Conservation (phyloP, 2,113 vertebrate species). For the Oriolus oriolus region DNA sequence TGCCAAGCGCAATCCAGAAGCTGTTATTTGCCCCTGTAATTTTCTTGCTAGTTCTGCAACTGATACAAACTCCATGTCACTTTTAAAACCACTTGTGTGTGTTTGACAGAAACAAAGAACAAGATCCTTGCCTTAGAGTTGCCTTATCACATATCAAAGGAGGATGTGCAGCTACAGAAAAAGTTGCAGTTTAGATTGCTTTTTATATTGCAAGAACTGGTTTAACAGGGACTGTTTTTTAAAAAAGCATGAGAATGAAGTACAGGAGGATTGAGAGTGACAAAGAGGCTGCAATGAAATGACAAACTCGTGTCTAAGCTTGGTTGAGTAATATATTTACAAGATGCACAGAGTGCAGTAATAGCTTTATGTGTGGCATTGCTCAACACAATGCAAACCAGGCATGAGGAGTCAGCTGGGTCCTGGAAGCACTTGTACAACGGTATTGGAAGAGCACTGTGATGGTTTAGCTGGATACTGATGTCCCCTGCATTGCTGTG, state of each 20-base stretch:
- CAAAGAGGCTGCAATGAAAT: not conserved
- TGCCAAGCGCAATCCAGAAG: not conserved
- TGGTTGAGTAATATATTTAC: not conserved
- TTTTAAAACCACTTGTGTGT: not conserved
- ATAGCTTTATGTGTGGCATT: not conserved
- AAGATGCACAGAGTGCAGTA: not conserved
- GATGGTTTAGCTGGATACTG: not conserved
- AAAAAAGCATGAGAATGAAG: not conserved
- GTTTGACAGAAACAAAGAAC: not conserved
- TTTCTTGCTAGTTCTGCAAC: not conserved
- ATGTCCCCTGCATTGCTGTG: not conserved
- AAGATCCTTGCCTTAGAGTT: not conserved
- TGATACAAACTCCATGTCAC: not conserved
- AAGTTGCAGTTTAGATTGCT: not conserved
- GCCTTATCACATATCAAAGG: not conserved
- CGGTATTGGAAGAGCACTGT: not conserved
- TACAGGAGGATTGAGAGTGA: not conserved
- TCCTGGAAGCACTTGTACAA: rapidly evolving
- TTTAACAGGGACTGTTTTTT: not conserved
- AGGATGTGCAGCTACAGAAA: not conserved
- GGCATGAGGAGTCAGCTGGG: not conserved
- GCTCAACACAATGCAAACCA: not conserved
- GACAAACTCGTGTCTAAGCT: not conserved
- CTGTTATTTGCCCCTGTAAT: not conserved
- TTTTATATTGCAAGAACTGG: not conserved